Evolutionary conservation across 2,888 invertebrate genomes (phyloP).

Genomic region (Mellilla xanthometata): DNA sequence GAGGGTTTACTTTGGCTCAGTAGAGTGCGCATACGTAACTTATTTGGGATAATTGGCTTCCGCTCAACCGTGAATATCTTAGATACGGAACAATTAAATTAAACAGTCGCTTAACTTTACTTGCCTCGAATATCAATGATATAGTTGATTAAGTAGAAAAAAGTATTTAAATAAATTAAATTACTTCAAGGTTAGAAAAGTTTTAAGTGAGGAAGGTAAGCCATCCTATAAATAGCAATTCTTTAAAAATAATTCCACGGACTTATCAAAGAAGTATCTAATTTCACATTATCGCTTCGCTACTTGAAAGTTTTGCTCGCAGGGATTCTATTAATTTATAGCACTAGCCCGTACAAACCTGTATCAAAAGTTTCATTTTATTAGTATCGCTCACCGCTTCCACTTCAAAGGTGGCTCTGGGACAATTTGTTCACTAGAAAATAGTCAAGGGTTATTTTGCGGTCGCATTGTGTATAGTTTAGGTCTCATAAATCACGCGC

Average conservation of each 20-base stretch:
- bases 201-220: no score
- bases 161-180: no score
- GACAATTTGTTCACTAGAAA: conserved; percentile 62
- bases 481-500: conserved; percentile 68
- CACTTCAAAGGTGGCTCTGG: conserved; percentile 52
- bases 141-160: no score
- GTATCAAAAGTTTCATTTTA: conserved; percentile 40
- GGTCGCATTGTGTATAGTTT: conserved; percentile 65
- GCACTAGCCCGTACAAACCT: no score
- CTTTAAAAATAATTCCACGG: no score
- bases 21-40: conserved; percentile 34
- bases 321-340: no score
- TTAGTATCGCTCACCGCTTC: conserved; percentile 26
- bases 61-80: conserved; percentile 43
- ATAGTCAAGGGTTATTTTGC: conserved; percentile 77
- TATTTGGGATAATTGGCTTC: conserved; percentile 52
- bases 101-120: conserved; percentile 24
- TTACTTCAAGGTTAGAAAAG: no score
- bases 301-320: conserved; percentile 51
- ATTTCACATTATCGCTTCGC: no score
- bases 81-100: conserved; percentile 31
- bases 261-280: no score
- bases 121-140: no score
- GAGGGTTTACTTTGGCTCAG: conserved; percentile 29
- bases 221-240: no score